These are phyloP conservation scores for human DNA, from an alignment of 2,113 vertebrate species.

Conservation along the genomic window DNA sequence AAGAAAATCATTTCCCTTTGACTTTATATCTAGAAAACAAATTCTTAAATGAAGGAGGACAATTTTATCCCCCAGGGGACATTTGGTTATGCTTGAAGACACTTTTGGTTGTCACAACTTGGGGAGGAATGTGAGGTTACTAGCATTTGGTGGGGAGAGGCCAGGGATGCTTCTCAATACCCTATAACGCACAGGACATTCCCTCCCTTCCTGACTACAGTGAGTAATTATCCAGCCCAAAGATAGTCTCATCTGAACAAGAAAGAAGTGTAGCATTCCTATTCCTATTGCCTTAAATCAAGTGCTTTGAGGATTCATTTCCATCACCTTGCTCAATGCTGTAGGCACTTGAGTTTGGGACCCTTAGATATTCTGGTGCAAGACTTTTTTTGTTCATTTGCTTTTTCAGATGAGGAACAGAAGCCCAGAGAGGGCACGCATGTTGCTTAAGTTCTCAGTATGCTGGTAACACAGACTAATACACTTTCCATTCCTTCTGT, in stretches of 20 bases:
- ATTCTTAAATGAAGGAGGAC: background rate
- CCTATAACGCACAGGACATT: fast-evolving
- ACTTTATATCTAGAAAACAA: background rate
- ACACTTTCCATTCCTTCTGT: background rate
- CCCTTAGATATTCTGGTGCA: background rate
- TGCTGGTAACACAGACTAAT: background rate
- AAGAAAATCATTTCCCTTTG: background rate
- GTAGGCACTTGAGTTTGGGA: background rate
- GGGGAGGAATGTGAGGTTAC: background rate
- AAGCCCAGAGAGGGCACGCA: too few relatives aligned
- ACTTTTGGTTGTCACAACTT: fast-evolving
- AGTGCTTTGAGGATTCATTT: fast-evolving
- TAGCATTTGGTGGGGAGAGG: fast-evolving
- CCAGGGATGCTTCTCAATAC: fast-evolving
- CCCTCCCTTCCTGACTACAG: fast-evolving
- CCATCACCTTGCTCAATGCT: background rate
- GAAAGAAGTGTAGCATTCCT: background rate
- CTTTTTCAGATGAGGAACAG: background rate
- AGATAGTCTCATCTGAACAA: background rate
- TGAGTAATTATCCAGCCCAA: too few relatives aligned
- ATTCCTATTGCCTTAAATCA: fast-evolving
- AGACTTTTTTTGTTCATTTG: background rate
- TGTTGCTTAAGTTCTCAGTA: background rate
- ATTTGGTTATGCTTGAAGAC: background rate
- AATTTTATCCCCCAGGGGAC: fast-evolving